Base-by-base conservation (phyloP, 2,888 invertebrate genomes). In the Drosophila tanythrix region DNA sequence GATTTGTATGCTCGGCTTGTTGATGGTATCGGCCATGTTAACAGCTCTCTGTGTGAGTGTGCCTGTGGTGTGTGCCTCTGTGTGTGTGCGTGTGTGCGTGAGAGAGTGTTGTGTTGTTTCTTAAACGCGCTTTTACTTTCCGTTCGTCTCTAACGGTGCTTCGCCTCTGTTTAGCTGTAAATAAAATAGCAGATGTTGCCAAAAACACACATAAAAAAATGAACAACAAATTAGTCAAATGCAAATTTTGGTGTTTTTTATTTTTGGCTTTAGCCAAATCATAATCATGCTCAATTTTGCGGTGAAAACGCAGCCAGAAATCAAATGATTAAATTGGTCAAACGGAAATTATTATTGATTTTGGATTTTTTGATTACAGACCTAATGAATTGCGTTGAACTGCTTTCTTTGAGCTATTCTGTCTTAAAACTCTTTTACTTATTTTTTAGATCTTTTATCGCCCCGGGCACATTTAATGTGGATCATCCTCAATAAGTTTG, bases 1-100 rank as follows among this genome's bases (percentile, higher is more conserved):
- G 48, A 92, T 84, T 76, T 92, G 91, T 70, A 92, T 73, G 84
- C 92, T 92, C 55, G 91, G 88, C 80, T 92, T 92, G 75, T 90
- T 91, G 74, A 89, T 83, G 51, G 88, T 91, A 70, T 92, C 92
- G 73, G 92, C 89, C 92, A 92, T 92, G 56, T 82, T 64, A 27
- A n/a, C 36, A 53, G 18, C 48, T 74, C 1, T 52, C 15, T 65
- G 4, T 56, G 7, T 63, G n/a, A 57, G 6, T 43, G 33, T 18
- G 31, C 48, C 31, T 48, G 29, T 51, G 57, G 29, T 53, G 46
- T 46, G 29, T 51, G 57, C 4, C 27, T 27, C 27, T 27, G 36
- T 13, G 35, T n/a, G 55, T 53, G 18, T 18, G 6, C 36, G 40
- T 56, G 50, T 38, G 43, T 27, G 58, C 36, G 43, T 48, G 48